Conservation (phyloP, 2,888 invertebrate species). For the Octonoba sinensis region DNA sequence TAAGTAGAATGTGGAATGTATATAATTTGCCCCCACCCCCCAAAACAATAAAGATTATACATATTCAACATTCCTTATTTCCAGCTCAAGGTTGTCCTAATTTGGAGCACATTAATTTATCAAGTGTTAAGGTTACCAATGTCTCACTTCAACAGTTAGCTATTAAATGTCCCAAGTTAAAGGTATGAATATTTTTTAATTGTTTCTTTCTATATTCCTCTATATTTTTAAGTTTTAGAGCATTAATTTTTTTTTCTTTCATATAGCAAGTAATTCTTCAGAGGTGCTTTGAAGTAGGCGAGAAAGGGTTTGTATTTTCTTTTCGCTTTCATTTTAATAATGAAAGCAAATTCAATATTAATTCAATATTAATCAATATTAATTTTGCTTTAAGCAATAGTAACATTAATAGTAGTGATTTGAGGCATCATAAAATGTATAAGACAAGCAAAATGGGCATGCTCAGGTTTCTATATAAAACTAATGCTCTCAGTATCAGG, state of each 20-base stretch:
- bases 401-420: no score
- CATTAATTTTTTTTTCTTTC: slow-evolving; percentile 1
- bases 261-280: slow-evolving; percentile 51
- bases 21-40: neutral
- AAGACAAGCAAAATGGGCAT: no score
- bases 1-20: neutral
- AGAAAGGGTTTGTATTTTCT: slow-evolving; percentile 54
- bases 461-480: no score
- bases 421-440: no score
- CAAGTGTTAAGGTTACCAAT: slow-evolving; percentile 61
- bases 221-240: neutral
- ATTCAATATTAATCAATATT: neutral
- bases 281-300: slow-evolving; percentile 61
- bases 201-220: no score
- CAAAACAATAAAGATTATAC: neutral
- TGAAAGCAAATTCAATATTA: neutral
- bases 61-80: neutral
- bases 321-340: neutral
- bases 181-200: slow-evolving; percentile 23
- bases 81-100: slow-evolving; percentile 60
- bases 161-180: slow-evolving; percentile 62
- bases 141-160: slow-evolving; percentile 63
- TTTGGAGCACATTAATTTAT: slow-evolving; percentile 60
- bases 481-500: no score
- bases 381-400: no score